Conservation (phyloP, 2,113 vertebrate genomes). For the Erinaceus europaeus region DNA sequence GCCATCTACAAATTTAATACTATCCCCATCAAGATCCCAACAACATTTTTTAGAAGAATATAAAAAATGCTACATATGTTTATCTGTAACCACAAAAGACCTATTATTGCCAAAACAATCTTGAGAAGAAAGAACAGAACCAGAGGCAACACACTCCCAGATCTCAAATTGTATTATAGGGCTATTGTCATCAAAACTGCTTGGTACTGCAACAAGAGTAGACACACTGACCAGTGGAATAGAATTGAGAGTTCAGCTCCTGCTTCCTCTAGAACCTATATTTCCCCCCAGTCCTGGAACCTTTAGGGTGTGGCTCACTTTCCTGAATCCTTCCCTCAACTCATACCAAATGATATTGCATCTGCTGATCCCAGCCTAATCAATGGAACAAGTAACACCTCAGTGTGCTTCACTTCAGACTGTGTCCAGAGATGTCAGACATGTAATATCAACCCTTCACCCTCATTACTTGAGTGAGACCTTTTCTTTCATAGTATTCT, state of each 20-base stretch:
- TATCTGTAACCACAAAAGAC: neutral
- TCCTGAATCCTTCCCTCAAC: too few species aligned
- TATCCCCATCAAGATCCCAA: neutral
- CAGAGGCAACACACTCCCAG: neutral
- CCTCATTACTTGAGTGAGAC: too few species aligned
- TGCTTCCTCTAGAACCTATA: too few species aligned
- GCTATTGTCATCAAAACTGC: neutral
- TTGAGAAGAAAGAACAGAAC: neutral
- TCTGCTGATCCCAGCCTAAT: too few species aligned
- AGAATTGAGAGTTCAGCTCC: neutral
- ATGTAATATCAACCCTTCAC: too few species aligned
- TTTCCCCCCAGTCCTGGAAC: too few species aligned
- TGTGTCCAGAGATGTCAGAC: too few species aligned
- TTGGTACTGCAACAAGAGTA: neutral
- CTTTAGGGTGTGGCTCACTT: too few species aligned
- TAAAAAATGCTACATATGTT: neutral
- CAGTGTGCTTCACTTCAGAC: too few species aligned
- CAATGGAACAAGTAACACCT: too few species aligned
- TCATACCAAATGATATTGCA: too few species aligned
- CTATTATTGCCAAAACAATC: neutral
- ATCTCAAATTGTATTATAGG: neutral
- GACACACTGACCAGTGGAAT: neutral
- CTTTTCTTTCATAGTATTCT: too few species aligned
- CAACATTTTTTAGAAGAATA: neutral
- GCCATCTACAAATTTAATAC: neutral